A percentile compares a stretch with the other conserved stretches of the same genome.
phyloP scores from a whole-genome alignment of 2,797 vertebrate species.

The Monodelphis domestica region DNA sequence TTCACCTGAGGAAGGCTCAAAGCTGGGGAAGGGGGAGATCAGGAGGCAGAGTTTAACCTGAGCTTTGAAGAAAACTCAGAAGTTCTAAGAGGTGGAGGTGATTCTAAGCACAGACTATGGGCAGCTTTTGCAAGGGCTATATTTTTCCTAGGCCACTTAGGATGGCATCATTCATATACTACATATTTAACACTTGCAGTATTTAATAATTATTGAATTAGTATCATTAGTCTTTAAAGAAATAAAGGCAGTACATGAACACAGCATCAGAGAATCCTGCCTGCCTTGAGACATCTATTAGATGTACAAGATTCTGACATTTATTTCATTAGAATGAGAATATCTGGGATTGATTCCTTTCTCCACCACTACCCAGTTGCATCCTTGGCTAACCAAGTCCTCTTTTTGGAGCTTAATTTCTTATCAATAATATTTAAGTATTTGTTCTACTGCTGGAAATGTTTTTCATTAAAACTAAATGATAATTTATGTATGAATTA shows the following conservation, averaged over 20 bases:
- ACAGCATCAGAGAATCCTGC: not conserved
- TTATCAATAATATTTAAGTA: not conserved
- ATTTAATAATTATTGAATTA: not conserved
- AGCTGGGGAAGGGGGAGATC: not conserved
- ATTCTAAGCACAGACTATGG: not conserved
- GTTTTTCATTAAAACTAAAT: not conserved
- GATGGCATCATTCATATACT: not conserved
- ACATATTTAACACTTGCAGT: too few species aligned
- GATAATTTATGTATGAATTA: not conserved
- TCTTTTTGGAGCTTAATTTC: not conserved
- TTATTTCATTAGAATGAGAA: not conserved
- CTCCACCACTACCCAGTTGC: not conserved
- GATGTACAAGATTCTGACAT: not conserved
- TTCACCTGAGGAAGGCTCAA: not conserved
- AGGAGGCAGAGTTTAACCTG: not conserved
- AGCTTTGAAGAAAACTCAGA: not conserved
- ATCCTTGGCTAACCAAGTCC: not conserved
- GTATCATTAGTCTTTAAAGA: not conserved
- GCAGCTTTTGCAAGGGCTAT: not conserved
- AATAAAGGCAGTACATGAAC: not conserved
- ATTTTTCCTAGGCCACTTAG: not conserved
- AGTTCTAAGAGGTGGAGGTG: not conserved
- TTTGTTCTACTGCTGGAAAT: not conserved
- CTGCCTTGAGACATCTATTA: not conserved
- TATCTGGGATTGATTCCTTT: not conserved